A percentile compares a stretch with the other conserved stretches of the same genome.
These are phyloP conservation scores for Rhabdomys pumilio DNA, from an alignment of 2,797 vertebrate genomes.

Conservation along the genomic window DNA sequence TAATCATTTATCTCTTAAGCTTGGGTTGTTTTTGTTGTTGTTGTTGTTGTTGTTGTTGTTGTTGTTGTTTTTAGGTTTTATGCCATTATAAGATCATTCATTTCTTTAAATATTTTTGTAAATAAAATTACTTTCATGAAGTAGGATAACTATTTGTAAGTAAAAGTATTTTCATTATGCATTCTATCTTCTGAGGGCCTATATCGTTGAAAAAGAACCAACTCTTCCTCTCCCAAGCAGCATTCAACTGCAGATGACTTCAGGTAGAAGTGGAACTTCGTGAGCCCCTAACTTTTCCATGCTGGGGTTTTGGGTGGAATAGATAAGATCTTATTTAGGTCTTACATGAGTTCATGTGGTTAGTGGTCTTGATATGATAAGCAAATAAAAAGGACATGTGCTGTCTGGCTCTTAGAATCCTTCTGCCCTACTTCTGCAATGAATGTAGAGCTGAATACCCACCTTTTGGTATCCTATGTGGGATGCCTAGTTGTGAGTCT, in stretches of 20 bases:
- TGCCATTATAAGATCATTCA: not conserved
- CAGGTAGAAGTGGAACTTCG: too few species aligned
- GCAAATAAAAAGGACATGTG: not conserved
- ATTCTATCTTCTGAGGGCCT: not conserved
- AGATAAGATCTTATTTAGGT: not conserved
- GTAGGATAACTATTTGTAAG: slow-evolving; percentile 9
- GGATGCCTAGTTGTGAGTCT: not conserved
- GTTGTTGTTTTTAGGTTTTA: not conserved
- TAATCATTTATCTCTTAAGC: not conserved
- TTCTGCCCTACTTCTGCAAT: too few species aligned
- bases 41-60: too few species aligned
- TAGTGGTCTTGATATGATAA: not conserved
- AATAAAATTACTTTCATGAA: slow-evolving; percentile 66
- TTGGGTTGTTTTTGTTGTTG: too few species aligned
- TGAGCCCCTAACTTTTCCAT: not conserved
- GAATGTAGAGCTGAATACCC: too few species aligned
- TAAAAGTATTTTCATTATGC: not conserved
- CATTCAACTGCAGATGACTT: not conserved
- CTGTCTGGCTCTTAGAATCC: not conserved
- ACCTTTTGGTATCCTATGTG: not conserved
- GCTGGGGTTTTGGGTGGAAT: not conserved
- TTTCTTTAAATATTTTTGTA: slow-evolving; percentile 46
- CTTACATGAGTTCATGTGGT: not conserved
- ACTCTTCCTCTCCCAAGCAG: not conserved
- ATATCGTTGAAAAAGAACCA: not conserved